Percentiles rank a stretch among this genome's conserved stretches.
phyloP scores from a whole-genome alignment of 2,113 vertebrate species.

The Shinisaurus crocodilurus region DNA sequence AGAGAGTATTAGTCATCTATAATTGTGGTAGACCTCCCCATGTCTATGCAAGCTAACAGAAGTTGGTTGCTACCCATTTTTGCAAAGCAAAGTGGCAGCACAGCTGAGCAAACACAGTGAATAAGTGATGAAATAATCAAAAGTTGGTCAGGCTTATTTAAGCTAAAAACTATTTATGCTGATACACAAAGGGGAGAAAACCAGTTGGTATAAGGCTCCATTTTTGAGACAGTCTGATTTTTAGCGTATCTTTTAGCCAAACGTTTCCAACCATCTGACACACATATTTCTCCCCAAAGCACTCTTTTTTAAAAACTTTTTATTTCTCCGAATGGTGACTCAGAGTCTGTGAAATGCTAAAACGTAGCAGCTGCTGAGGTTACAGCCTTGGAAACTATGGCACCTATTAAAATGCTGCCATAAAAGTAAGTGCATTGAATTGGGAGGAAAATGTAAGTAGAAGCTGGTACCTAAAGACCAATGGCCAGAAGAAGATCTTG shows the following conservation, averaged over 20 bases:
- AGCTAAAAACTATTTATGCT: neutral
- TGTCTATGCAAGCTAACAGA: neutral
- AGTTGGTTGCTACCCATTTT: neutral
- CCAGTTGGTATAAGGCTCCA: neutral
- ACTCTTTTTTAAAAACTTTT: neutral
- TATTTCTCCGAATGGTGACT: conserved; percentile 6
- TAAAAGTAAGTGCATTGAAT: conserved; percentile 4
- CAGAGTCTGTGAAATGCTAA: neutral
- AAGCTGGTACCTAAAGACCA: neutral
- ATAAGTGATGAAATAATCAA: conserved; percentile 5
- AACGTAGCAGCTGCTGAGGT: neutral
- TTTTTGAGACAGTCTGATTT: neutral
- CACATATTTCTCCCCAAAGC: neutral
- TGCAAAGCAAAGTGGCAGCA: neutral
- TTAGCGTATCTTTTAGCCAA: neutral
- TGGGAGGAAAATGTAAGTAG: neutral
- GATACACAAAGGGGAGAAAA: neutral
- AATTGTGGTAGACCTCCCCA: neutral
- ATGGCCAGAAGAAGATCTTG: neutral
- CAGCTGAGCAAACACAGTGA: neutral
- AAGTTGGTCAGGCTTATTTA: conserved; percentile 10
- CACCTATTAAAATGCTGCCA: conserved; percentile 13
- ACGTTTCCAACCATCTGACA: neutral
- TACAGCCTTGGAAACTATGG: conserved; percentile 14
- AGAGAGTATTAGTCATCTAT: neutral